Base-by-base conservation (phyloP, 2,888 invertebrate species). In the Patella ulyssiponensis region DNA sequence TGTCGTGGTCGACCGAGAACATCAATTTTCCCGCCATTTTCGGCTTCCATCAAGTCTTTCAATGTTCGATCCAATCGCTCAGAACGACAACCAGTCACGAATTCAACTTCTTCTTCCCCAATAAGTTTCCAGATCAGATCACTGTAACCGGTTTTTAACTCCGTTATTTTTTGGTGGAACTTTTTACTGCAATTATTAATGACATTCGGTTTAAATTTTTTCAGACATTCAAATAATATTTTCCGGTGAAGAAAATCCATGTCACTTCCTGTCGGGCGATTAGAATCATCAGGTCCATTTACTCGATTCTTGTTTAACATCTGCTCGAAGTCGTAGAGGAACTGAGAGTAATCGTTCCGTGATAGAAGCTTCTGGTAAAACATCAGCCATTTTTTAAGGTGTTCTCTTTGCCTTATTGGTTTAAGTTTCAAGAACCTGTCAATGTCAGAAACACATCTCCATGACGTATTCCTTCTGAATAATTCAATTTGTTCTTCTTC, bases 341-440 rank as follows among this genome's bases (percentile, higher is more conserved):
- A 44, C 23, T 51, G n/a, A 71, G 71, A 71, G 33, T 71, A 51
- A 17, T 51, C 80, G 75, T 71, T 80, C 44, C 81, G 77, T 11
- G 83, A 77, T 69, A 82, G 77, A 73, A 81, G 80, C 75, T 81
- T 80, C 77, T 82, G 82, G 75, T 81, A 82, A 77, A 83, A 83
- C 58, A 79, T 76, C 52, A 83, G 74, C 83, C 83, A 83, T 54
- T 81, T 79, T 33, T 80, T 75, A 17, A 81, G 77, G 71, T 82
- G 73, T 15, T 83, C 81, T 53, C 79, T 77, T 74, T 83, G 82
- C n/a, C 79, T 75, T 15, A 79, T 77, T 12, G 77, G 74, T 15
- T 82, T 77, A 20, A 82, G 78, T 17, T 74, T 73, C 15, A 80
- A 69, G 76, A 83, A 83, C 20, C 64, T 20, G 20, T 64, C 64